Base-by-base conservation (phyloP, 2,888 invertebrate species). In the Incurvaria masculella region DNA sequence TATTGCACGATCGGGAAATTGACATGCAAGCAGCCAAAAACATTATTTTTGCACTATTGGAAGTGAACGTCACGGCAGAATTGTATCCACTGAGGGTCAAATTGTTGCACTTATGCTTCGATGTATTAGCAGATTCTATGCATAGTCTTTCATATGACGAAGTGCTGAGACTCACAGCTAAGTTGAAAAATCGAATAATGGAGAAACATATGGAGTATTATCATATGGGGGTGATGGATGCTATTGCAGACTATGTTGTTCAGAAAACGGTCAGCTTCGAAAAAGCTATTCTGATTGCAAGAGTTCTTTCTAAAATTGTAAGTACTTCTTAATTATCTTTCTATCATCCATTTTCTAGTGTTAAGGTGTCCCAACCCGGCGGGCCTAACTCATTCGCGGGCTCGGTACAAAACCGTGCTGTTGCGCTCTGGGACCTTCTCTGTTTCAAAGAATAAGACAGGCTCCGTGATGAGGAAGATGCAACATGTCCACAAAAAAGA, bases 201-300 rank as follows among this genome's bases (percentile, higher is more conserved):
- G 67, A 67, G 53, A 80, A 78, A 53, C 67, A 74, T 47, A 61
- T 68, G 4, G 78, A 76, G 61, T 86, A 80, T 60, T 88, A 86
- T 56, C 79, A 85, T 54, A 84, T 84, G 56, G 73, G 75, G 46
- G 70, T 86, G 53, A 66, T 84, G 57, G 82, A 87, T 56, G 70
- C 74, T 1, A 70, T 80, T 39, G 80, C 79, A 4, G 70, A 74
- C 44, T 80, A 76, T 55, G 66, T 81, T 17, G 68, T 84, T 18
- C 65, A 72, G 40, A 69, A 79, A n/a, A 61, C 80, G 47, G 55
- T 80, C 14, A 75, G 69, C n/a, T 82, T 82, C 54, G 70, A 76
- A 27, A 67, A 74, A 42, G 72, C 69, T 0, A 54, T 81, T 33
- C 69, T 78, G 45, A 57, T 83, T 8, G 67, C 83, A 1, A 72